These are phyloP conservation scores for Bembecia ichneumoniformis DNA, from an alignment of 2,888 invertebrate genomes.

Conservation along the genomic window DNA sequence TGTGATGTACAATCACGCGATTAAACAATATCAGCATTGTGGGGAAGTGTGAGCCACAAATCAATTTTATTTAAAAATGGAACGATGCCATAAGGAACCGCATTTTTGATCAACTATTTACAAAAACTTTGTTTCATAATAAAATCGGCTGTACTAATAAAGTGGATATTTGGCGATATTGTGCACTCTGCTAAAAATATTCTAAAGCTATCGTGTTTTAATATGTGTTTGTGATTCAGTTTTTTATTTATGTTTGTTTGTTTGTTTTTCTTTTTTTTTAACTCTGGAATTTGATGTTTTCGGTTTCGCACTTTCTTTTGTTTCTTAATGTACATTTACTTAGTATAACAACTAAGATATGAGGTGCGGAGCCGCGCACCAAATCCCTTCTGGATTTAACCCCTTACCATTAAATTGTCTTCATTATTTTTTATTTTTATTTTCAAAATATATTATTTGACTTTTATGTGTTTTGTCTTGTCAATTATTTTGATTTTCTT, in stretches of 20 bases:
- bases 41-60: no score
- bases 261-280: constrained; percentile 18
- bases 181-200: constrained; percentile 54
- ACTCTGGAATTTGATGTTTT: constrained; percentile 18
- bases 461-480: neutral
- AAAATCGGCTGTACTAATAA: constrained; percentile 37
- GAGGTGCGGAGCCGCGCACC: constrained; percentile 43
- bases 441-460: neutral
- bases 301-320: constrained; percentile 14
- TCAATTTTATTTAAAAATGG: neutral
- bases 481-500: neutral
- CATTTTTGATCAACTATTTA: neutral
- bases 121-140: constrained; percentile 49
- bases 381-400: constrained; percentile 5
- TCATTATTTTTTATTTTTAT: neutral
- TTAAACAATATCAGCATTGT: no score
- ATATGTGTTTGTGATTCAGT: constrained; percentile 39
- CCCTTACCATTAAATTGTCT: neutral
- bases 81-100: neutral
- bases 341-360: constrained; percentile 7
- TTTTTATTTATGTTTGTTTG: constrained; percentile 21
- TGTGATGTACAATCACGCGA: no score
- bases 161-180: constrained; percentile 46
- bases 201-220: constrained; percentile 48
- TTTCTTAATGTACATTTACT: constrained; percentile 16